Conservation (phyloP, 2,888 invertebrate species). For the Mystacides longicornis region DNA sequence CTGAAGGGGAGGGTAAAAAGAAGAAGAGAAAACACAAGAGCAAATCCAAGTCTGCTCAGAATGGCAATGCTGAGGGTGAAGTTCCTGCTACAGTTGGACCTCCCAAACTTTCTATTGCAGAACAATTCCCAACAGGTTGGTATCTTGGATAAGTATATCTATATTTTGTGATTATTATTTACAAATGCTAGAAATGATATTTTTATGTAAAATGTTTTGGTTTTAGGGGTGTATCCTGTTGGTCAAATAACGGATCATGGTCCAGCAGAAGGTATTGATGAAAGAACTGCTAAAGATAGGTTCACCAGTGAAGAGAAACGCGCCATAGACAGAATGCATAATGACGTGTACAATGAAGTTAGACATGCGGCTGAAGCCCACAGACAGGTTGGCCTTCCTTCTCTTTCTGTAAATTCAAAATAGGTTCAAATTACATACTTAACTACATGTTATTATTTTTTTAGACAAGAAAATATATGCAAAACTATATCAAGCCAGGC, state of each 20-base stretch:
- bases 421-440: not conserved
- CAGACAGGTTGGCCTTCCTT: conserved; percentile 59
- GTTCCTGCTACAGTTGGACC: conserved; percentile 66
- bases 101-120: conserved; percentile 79
- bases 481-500: conserved; percentile 92
- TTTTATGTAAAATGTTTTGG: not conserved
- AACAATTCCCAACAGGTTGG: conserved; percentile 72
- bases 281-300: conserved; percentile 79
- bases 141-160: not conserved
- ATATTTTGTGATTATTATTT: not conserved
- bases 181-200: not conserved
- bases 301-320: conserved; percentile 82
- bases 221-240: conserved; percentile 64
- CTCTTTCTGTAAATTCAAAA: conserved; percentile 25
- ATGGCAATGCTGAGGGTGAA: conserved; percentile 39
- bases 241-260: conserved; percentile 87
- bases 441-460: conserved; percentile 25
- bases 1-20: conserved; percentile 54
- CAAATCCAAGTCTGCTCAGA: conserved; percentile 39
- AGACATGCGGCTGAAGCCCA: conserved; percentile 97
- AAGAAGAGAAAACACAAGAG: conserved; percentile 59
- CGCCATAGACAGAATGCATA: conserved; percentile 82
- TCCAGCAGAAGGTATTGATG: conserved; percentile 61
- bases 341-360: conserved; percentile 90
- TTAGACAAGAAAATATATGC: conserved; percentile 84